Evolutionary conservation across 2,797 vertebrate genomes (phyloP).

Genomic region (Euphonia xanthogaster): DNA sequence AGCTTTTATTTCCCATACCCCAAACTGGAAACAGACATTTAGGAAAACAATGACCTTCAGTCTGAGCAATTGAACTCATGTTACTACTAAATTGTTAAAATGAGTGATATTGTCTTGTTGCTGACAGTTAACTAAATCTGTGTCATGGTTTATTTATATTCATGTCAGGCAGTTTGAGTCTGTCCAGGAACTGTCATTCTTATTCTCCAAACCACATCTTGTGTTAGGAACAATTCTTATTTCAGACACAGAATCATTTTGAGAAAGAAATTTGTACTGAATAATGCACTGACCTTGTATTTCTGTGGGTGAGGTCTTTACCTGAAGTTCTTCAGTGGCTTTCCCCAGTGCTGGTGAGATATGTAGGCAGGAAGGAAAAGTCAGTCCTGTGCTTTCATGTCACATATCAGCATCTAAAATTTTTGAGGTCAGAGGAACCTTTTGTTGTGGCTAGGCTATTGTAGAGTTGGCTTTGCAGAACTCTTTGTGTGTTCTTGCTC

Average conservation of each 20-base stretch:
- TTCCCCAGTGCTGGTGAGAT: background rate
- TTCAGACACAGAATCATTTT: background rate
- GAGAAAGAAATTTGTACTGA: background rate
- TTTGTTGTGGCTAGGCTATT: constrained; percentile 47
- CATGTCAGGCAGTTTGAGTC: background rate
- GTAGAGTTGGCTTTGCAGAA: background rate
- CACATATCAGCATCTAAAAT: background rate
- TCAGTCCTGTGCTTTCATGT: background rate
- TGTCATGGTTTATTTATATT: background rate
- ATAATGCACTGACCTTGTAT: background rate
- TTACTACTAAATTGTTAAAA: background rate
- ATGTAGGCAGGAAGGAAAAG: constrained; percentile 14
- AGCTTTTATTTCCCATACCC: background rate
- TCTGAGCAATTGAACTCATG: background rate
- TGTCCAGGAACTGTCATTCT: background rate
- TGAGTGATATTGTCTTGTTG: background rate
- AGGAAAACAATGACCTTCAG: background rate
- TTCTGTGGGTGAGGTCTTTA: background rate
- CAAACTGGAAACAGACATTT: background rate
- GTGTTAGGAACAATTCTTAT: background rate
- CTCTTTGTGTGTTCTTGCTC: background rate
- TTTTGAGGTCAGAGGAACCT: constrained; percentile 35
- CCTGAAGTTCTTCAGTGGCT: background rate
- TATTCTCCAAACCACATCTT: background rate
- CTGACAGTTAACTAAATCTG: background rate